Percentiles rank a stretch among this genome's conserved stretches.
Conservation (phyloP, 2,113 vertebrate genomes). For the Neotragus pygmaeus region DNA sequence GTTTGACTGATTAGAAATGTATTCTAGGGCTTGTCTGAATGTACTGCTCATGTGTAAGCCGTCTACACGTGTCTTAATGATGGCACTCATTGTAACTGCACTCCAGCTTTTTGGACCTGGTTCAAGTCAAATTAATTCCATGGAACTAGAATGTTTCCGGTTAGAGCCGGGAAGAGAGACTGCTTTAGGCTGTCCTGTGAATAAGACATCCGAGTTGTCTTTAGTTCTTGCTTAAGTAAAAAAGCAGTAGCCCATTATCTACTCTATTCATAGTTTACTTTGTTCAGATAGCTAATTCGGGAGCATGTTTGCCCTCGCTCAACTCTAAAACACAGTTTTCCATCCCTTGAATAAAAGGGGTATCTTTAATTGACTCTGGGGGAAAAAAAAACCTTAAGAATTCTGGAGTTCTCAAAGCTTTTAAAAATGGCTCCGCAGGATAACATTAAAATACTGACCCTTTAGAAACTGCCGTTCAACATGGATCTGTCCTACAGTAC, state of each 20-base stretch:
- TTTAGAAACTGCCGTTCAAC: constrained; percentile 16
- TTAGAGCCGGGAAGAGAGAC: constrained; percentile 46
- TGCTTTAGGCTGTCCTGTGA: constrained; percentile 56
- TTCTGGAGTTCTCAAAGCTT: constrained; percentile 25
- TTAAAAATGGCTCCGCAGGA: not conserved
- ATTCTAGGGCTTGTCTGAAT: constrained; percentile 30
- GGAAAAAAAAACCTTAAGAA: constrained; percentile 7
- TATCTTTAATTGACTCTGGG: constrained; percentile 69
- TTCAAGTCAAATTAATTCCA: constrained; percentile 55
- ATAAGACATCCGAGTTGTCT: constrained; percentile 61
- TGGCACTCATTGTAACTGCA: not conserved
- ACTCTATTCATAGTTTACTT: constrained; percentile 70
- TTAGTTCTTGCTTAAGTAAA: constrained; percentile 58
- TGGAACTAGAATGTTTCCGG: not conserved
- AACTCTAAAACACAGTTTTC: constrained; percentile 67
- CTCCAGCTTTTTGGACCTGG: not conserved
- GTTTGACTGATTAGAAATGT: constrained; percentile 65
- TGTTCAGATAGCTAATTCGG: constrained; percentile 68
- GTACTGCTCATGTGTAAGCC: constrained; percentile 41
- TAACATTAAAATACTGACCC: not conserved
- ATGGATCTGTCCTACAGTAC: not conserved
- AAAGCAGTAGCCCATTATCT: constrained; percentile 55
- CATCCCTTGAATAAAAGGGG: constrained; percentile 58
- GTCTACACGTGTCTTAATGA: constrained; percentile 29
- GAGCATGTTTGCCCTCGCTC: constrained; percentile 67